Base-by-base conservation (phyloP, 1,140 invertebrate genomes). In the Nylanderia fulva region DNA sequence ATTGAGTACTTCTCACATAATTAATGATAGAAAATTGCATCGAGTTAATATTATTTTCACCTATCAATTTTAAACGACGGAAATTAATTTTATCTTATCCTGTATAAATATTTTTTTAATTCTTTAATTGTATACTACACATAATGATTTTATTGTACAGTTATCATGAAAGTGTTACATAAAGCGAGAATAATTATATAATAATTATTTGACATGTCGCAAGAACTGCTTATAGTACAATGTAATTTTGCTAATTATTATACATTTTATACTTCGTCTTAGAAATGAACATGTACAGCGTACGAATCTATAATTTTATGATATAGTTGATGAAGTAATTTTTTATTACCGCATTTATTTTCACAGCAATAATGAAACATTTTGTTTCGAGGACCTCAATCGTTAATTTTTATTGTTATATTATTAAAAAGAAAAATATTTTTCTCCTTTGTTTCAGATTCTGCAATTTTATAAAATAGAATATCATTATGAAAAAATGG, bases 381-480 rank as follows among this genome's bases (percentile, higher is more conserved):
- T 52, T 18, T 48, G 3, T 48, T 4, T 48, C 45, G 15, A 18
- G 15, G 8, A 48, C 3, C 15, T 48, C n/a, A 48, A 48, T 15
- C 13, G 45, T 18, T 48, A 48, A 48, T 48, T 48, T 48, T 48
- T 48, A 48, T 48, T 18, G 18, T 48, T 48, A 18, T 0, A 42
- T 42, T 42, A 42, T 42, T 42, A 2, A 42, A 42, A 48, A 48
- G 15, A 24, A n/a, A 58, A 58, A 15, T 42, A 4, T 15, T 13
- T 48, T n/a, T 48, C 72, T 74, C 39, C 88, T 83, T 75, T 91
- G 83, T 96, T 96, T 84, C 94, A 97, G 97, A 96, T 97, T 90
- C 92, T 97, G n/a, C 95, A 96, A 88, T 94, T 94, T 4, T 97
- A 96, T 89, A 95, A 95, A 88, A 92, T 97, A 85, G 96, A 97